phyloP scores from a whole-genome alignment of 2,888 invertebrate genomes.

The Eupelmus urozonus region DNA sequence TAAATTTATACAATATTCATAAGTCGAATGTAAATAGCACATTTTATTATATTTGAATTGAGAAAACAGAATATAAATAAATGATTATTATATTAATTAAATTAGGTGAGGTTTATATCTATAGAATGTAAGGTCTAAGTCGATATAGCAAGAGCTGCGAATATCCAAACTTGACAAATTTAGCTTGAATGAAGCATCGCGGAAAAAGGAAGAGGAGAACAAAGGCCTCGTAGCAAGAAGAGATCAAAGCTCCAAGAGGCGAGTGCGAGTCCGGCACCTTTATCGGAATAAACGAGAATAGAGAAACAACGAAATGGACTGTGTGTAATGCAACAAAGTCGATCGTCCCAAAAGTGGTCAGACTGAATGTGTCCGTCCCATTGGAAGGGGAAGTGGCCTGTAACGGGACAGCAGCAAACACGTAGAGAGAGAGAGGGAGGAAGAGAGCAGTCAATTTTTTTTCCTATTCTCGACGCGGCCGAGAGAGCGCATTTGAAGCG shows the following conservation, averaged over 20 bases:
- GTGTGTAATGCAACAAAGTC: constrained; percentile 36
- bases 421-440: no score
- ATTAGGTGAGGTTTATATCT: no score
- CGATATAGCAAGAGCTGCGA: background rate
- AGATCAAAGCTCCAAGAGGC: constrained; percentile 29
- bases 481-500: constrained; percentile 24
- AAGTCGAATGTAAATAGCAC: no score
- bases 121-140: no score
- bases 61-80: no score
- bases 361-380: constrained; percentile 6
- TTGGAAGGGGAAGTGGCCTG: constrained; percentile 5
- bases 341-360: constrained; percentile 42
- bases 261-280: background rate
- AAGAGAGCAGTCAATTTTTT: constrained; percentile 59
- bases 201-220: background rate
- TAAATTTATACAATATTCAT: no score
- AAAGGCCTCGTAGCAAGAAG: background rate
- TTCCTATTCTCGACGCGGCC: background rate
- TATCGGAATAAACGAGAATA: constrained; percentile 42
- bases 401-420: constrained; percentile 50
- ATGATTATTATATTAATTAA: no score
- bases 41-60: no score
- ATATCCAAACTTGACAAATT: no score
- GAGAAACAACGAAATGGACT: constrained; percentile 42
- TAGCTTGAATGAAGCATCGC: constrained; percentile 20